Evolutionary conservation across 2,888 invertebrate genomes (phyloP).

Genomic region (Callimorpha dominula): DNA sequence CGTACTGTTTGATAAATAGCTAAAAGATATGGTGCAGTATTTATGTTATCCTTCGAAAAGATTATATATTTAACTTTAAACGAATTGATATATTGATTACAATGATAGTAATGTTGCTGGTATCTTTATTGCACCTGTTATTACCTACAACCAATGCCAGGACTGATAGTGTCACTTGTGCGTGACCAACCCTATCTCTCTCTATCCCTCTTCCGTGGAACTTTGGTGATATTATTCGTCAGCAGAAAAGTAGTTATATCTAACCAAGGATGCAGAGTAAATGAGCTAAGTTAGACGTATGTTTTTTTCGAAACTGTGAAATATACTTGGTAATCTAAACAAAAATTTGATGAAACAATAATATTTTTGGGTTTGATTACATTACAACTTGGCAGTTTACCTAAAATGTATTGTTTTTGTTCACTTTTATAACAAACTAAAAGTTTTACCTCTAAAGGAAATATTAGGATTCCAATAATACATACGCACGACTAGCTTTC

Average conservation of each 20-base stretch:
- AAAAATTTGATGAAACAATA: background rate
- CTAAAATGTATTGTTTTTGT: constrained; percentile 3
- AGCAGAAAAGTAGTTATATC: no score
- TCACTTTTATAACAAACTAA: constrained; percentile 18
- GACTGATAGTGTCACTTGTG: no score
- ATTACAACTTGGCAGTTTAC: constrained; percentile 1
- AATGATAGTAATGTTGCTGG: no score
- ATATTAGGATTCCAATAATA: constrained; percentile 28
- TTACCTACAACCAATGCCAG: no score
- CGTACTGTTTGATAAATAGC: background rate
- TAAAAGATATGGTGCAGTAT: background rate
- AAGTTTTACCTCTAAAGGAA: constrained; percentile 28
- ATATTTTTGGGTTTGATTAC: background rate
- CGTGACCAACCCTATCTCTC: no score
- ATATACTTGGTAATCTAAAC: background rate
- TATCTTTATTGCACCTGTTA: no score
- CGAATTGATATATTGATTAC: no score
- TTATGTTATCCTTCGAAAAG: background rate
- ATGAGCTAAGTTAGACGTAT: background rate
- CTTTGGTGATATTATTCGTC: no score
- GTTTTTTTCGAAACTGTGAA: background rate
- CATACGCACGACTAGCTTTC: constrained; percentile 22
- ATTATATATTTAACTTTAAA: no score
- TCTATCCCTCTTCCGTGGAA: no score
- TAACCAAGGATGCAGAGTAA: background rate